phyloP scores from a whole-genome alignment of 2,797 vertebrate genomes.

The Novumbra hubbsi region DNA sequence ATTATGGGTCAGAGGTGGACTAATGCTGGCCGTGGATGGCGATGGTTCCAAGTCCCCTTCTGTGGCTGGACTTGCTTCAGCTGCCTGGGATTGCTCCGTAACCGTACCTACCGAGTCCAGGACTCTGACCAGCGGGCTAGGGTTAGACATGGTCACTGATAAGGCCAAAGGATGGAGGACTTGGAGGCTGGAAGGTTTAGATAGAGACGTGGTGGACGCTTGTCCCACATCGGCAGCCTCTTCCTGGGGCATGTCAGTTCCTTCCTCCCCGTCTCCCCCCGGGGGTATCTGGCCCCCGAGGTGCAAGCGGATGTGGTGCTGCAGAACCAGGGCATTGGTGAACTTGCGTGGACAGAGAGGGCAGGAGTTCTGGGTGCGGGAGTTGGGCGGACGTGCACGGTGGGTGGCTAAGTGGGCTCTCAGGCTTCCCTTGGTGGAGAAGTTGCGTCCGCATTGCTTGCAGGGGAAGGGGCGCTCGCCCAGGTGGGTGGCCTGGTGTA shows the following conservation, averaged over 20 bases:
- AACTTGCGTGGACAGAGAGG: conserved; percentile 91
- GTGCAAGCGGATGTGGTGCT: conserved; percentile 93
- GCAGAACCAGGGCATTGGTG: conserved; percentile 89
- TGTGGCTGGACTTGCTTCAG: conserved; percentile 53
- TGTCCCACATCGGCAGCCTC: conserved; percentile 38
- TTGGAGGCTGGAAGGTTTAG: conserved; percentile 50
- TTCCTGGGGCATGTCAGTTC: conserved; percentile 51
- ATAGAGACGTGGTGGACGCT: conserved; percentile 31
- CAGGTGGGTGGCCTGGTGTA: conserved; percentile 89
- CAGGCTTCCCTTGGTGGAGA: conserved; percentile 90
- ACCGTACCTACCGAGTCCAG: conserved; percentile 43
- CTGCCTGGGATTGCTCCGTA: conserved; percentile 45
- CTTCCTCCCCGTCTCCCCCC: conserved; percentile 51
- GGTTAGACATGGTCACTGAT: conserved; percentile 60
- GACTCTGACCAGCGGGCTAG: conserved; percentile 27
- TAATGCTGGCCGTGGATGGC: conserved; percentile 53
- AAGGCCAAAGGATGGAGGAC: conserved; percentile 71
- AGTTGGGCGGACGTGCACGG: conserved; percentile 81
- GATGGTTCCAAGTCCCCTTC: conserved; percentile 58
- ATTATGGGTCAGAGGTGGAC: conserved; percentile 58
- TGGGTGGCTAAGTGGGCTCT: conserved; percentile 88
- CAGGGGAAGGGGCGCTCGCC: conserved; percentile 91
- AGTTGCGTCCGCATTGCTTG: conserved; percentile 88
- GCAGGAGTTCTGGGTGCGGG: conserved; percentile 87
- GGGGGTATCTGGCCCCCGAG: conserved; percentile 88